These are phyloP conservation scores for Chalcis sispes DNA, from an alignment of 2,888 invertebrate species.

Conservation along the genomic window DNA sequence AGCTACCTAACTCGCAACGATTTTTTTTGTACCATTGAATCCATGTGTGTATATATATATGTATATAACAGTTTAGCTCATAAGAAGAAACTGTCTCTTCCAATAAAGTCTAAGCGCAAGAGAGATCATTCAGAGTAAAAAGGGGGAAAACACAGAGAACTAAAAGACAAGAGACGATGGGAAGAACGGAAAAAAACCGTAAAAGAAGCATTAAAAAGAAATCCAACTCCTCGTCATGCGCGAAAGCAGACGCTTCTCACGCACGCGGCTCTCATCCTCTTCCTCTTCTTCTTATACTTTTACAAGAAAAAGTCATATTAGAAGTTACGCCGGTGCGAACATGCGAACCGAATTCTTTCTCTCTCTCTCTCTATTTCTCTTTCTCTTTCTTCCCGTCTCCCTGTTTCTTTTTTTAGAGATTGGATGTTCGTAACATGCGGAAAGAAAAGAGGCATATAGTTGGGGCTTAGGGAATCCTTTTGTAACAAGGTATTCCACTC, in stretches of 20 bases:
- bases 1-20: too few species aligned
- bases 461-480: conserved; percentile 36
- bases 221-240: background rate
- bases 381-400: too few species aligned
- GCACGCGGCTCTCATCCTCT: background rate
- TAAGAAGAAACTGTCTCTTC: too few species aligned
- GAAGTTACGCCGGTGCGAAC: conserved; percentile 8
- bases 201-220: background rate
- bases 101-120: background rate
- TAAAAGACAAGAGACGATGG: background rate
- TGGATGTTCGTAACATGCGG: conserved; percentile 9
- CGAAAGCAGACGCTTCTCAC: background rate
- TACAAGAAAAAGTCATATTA: conserved; percentile 54
- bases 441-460: background rate
- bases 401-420: too few species aligned
- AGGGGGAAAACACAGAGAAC: background rate
- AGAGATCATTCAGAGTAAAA: background rate
- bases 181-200: background rate
- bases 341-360: conserved; percentile 4
- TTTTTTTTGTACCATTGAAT: too few species aligned
- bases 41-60: too few species aligned
- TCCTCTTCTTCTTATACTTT: background rate
- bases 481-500: conserved; percentile 56
- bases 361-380: too few species aligned
- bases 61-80: too few species aligned